Base-by-base conservation (phyloP, 2,888 invertebrate genomes). In the Lasioglossum vierecki region DNA sequence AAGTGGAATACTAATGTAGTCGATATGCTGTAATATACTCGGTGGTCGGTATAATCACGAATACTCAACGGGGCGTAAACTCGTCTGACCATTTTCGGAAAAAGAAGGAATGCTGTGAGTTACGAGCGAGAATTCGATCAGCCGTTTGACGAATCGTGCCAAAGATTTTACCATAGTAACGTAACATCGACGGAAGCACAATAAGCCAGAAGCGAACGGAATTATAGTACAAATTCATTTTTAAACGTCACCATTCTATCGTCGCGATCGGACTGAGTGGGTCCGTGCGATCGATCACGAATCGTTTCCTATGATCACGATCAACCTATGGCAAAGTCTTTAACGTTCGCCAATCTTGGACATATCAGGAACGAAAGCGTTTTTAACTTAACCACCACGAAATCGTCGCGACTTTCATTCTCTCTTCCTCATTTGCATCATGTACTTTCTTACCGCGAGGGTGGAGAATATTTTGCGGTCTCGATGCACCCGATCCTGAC, bases 281-380 rank as follows among this genome's bases (percentile, higher is more conserved):
- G 57, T 57, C n/a, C 4, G 26, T 13, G 39, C n/a, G 44, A 9
- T 68, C 39, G 39, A 35, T 39, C 30, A 39, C 2, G 18, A 80
- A 76, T 84, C 41, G 53, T 76, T 46, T 76, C 35, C 6, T 66
- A 46, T 57, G 18, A 76, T 66, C 26, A 39, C 77, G 26, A 79
- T 76, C 80, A 68, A 66, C 68, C 73, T 74, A 76, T 80, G 83
- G 81, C 68, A 80, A 83, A 72, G 39, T 79, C 79, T 75, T 80
- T 35, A 79, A 46, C 70, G 83, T 91, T 88, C 86, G 88, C 87
- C 89, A 90, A 92, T 91, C 91, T 88, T 90, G 86, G 88, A 94
- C 94, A 94, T 94, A 94, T 94, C 94, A 94, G 90, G 88, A 83
- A 85, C 76, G 66, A 84, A 83, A 80, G 63, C 68, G 75, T 83